Conservation (phyloP, 1,140 invertebrate genomes). For the Ericerus pela region DNA sequence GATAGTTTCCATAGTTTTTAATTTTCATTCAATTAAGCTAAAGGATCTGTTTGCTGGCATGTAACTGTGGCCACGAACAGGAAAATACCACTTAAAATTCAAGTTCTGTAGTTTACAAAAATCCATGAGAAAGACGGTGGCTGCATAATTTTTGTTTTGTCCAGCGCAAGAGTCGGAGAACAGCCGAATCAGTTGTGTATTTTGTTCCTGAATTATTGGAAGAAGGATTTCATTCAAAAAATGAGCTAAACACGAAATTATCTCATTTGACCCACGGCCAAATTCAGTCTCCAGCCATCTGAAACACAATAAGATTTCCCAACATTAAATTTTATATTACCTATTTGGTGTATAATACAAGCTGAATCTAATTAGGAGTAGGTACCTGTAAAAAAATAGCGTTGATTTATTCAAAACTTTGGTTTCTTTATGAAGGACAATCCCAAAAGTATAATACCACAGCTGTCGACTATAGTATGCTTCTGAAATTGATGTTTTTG, state of each 20-base stretch:
- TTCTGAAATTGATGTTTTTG: slow-evolving; percentile 16
- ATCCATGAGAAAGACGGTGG: no score
- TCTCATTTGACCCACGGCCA: neutral
- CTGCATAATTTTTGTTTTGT: no score
- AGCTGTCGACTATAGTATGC: slow-evolving; percentile 25
- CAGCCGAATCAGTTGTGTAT: neutral
- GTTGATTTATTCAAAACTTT: neutral
- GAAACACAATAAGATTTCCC: neutral
- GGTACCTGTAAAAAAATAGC: neutral
- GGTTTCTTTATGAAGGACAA: neutral
- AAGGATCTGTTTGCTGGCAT: no score
- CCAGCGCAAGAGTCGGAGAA: neutral
- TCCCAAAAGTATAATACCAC: slow-evolving; percentile 15
- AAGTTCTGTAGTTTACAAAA: no score
- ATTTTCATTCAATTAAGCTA: no score
- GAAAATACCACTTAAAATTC: no score
- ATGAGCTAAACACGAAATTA: neutral
- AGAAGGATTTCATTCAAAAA: neutral
- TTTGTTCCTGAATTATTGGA: neutral
- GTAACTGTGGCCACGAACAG: no score
- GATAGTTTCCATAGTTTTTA: no score
- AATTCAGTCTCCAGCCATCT: neutral
- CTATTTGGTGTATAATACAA: neutral
- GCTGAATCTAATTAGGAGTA: neutral
- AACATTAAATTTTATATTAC: neutral